A percentile compares a stretch with the other conserved stretches of the same genome.
phyloP scores from a whole-genome alignment of 2,797 vertebrate species.

The Rousettus madagascariensis region DNA sequence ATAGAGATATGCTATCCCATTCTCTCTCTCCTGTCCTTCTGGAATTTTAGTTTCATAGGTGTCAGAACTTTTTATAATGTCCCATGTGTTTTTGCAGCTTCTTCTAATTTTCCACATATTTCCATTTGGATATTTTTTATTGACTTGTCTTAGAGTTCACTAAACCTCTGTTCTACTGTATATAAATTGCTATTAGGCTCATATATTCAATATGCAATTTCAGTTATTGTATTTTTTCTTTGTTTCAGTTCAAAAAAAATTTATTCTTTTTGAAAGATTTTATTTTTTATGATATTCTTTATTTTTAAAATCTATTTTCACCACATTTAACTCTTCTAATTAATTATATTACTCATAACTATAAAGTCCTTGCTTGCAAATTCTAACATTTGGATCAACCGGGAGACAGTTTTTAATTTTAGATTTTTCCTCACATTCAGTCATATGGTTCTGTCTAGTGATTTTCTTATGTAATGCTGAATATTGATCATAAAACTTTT shows the following conservation, averaged over 20 bases:
- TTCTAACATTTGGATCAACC: neutral
- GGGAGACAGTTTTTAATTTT: neutral
- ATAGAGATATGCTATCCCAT: neutral
- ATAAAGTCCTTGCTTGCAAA: neutral
- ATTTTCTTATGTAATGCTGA: neutral
- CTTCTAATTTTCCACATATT: neutral
- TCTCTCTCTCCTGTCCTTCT: neutral
- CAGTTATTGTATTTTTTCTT: neutral
- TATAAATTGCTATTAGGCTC: neutral
- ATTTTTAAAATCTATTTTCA: slow-evolving; percentile 15
- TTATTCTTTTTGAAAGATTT: neutral
- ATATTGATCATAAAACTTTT: neutral
- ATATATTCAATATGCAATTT: neutral
- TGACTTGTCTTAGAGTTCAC: neutral
- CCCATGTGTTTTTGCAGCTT: neutral
- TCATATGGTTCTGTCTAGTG: neutral
- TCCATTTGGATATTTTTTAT: neutral
- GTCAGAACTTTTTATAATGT: neutral
- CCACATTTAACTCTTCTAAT: neutral
- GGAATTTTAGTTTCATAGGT: neutral
- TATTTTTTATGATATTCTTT: neutral
- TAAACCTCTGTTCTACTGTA: neutral
- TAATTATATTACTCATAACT: neutral
- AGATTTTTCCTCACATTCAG: neutral
- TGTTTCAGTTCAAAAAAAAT: neutral